Conservation (phyloP, 2,797 vertebrate species). For the Gymnothorax javanicus region DNA sequence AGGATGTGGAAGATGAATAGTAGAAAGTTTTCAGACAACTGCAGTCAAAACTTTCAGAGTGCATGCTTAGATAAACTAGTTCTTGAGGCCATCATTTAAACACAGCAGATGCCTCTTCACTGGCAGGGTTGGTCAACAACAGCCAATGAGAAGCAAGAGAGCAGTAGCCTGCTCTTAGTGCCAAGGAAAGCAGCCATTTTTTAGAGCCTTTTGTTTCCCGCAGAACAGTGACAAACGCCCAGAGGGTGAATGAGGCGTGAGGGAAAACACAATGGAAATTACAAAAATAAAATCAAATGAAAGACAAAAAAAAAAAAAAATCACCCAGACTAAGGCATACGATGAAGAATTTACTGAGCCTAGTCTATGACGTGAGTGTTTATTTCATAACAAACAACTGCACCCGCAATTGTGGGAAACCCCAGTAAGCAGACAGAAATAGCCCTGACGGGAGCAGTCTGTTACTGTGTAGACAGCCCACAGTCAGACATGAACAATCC, state of each 20-base stretch:
- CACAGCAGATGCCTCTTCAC: not conserved
- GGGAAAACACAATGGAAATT: not conserved
- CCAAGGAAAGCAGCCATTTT: not conserved
- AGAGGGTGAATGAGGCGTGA: not conserved
- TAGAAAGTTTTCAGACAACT: not conserved
- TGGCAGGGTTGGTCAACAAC: not conserved
- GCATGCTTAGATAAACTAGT: not conserved
- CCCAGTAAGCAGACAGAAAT: constrained; percentile 1
- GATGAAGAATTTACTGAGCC: not conserved
- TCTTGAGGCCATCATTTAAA: not conserved
- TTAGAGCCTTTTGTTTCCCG: not conserved
- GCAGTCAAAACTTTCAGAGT: not conserved
- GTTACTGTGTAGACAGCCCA: not conserved
- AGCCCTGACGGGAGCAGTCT: not conserved
- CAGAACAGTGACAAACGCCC: not conserved
- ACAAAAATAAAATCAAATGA: not conserved
- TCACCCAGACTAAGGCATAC: not conserved
- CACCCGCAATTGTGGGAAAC: not conserved
- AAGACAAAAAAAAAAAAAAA: not conserved
- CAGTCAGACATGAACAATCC: too few relatives aligned
- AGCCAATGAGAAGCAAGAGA: not conserved
- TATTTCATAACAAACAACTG: not conserved
- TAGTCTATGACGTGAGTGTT: not conserved
- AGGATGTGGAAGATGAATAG: not conserved
- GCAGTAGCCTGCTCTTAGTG: not conserved